Conservation (phyloP, 2,797 vertebrate genomes). For the Acridotheres tristis region DNA sequence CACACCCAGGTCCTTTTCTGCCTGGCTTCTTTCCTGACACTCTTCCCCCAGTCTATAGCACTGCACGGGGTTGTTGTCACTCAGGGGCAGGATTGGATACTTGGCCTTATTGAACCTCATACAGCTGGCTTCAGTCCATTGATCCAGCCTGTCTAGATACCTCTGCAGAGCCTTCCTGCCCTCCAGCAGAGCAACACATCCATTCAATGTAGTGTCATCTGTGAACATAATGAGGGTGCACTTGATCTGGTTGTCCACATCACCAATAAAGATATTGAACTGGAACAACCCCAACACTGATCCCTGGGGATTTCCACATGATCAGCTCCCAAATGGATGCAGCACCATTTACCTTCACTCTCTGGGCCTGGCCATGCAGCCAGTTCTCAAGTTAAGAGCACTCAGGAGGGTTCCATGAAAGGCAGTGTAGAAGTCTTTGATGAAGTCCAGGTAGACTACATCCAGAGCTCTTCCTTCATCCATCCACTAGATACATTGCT, state of each 20-base stretch:
- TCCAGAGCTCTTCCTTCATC: background rate
- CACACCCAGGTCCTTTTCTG: background rate
- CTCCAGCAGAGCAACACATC: background rate
- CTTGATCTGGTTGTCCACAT: background rate
- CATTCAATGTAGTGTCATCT: background rate
- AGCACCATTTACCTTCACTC: background rate
- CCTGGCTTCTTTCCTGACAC: background rate
- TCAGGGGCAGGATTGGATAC: no score
- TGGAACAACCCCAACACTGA: background rate
- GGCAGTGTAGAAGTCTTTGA: background rate
- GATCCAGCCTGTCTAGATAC: background rate
- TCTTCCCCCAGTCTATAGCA: background rate
- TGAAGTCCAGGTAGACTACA: background rate
- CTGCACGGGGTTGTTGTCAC: background rate
- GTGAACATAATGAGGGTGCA: background rate
- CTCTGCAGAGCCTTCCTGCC: background rate
- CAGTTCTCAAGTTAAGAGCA: no score
- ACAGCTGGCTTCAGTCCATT: fast-evolving
- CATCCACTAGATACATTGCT: background rate
- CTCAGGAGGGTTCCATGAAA: background rate
- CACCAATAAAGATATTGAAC: background rate
- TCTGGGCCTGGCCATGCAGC: background rate
- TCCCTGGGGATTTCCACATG: background rate
- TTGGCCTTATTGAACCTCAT: background rate
- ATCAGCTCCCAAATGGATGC: fast-evolving